Evolutionary conservation across 2,113 vertebrate genomes (phyloP).

Genomic region (Synchiropus splendidus): DNA sequence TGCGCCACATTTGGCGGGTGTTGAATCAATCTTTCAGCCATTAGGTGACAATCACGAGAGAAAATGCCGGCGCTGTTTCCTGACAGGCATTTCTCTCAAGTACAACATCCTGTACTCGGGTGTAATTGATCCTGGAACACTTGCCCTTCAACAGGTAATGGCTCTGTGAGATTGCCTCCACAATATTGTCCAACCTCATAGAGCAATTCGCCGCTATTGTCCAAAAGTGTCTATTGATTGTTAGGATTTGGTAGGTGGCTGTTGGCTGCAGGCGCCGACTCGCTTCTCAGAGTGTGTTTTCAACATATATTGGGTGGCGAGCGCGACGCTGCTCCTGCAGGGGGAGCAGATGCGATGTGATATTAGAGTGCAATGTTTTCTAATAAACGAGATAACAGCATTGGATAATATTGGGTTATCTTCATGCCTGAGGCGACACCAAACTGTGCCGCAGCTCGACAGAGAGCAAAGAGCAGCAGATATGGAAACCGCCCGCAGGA

Average conservation of each 20-base stretch:
- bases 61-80: too few species aligned
- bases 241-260: constrained; percentile 33
- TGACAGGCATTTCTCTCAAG: constrained; percentile 8
- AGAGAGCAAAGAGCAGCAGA: constrained; percentile 29
- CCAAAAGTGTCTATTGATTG: constrained; percentile 35
- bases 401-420: constrained; percentile 46
- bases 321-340: constrained; percentile 13
- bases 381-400: constrained; percentile 45
- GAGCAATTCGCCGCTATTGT: constrained; percentile 15
- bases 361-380: constrained; percentile 38
- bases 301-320: neutral
- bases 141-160: constrained; percentile 39
- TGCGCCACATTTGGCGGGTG: constrained; percentile 12
- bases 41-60: constrained; percentile 16
- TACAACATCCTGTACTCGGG: constrained; percentile 7
- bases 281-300: constrained; percentile 3
- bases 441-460: constrained; percentile 37
- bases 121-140: constrained; percentile 26
- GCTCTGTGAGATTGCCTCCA: constrained; percentile 25
- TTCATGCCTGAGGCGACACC: constrained; percentile 39
- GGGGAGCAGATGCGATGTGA: constrained; percentile 35
- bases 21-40: constrained; percentile 24
- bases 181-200: constrained; percentile 30
- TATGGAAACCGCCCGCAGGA: constrained; percentile 21
- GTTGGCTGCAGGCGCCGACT: constrained; percentile 8